These are phyloP conservation scores for Atherix ibis DNA, from an alignment of 2,888 invertebrate genomes.

Conservation along the genomic window DNA sequence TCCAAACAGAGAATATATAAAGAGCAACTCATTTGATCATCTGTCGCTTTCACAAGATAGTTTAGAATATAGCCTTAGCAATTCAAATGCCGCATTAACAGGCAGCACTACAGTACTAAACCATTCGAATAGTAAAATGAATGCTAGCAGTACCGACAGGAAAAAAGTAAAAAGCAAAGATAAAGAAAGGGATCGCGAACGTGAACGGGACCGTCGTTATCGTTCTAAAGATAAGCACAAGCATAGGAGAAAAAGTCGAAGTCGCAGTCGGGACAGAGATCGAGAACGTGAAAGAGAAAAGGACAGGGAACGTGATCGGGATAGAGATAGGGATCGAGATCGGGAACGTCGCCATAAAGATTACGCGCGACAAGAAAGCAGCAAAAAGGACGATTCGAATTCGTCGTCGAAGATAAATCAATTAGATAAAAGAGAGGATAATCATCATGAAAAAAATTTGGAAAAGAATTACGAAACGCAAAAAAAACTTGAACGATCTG, in stretches of 20 bases:
- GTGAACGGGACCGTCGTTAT: conserved; percentile 16
- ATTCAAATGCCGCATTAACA: not conserved
- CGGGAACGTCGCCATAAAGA: conserved; percentile 21
- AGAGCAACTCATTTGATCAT: not conserved
- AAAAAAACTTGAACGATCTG: too few relatives aligned
- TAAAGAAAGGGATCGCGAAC: too few relatives aligned
- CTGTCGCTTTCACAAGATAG: conserved; percentile 6
- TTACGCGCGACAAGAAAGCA: conserved; percentile 22
- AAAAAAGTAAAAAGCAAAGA: conserved; percentile 12
- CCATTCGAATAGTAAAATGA: not conserved
- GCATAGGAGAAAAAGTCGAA: conserved; percentile 16
- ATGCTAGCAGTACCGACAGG: conserved; percentile 1
- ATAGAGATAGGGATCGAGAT: conserved; percentile 7
- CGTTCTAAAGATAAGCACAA: conserved; percentile 20
- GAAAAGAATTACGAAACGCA: too few relatives aligned
- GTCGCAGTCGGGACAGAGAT: conserved; percentile 22
- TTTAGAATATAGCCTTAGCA: conserved; percentile 4
- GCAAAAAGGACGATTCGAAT: too few relatives aligned
- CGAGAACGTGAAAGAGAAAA: conserved; percentile 23
- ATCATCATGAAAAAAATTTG: too few relatives aligned
- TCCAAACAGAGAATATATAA: conserved; percentile 7
- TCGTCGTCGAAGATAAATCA: conserved; percentile 23
- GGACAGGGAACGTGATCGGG: conserved; percentile 5
- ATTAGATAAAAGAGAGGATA: too few relatives aligned
- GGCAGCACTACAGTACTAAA: not conserved